Evolutionary conservation across 1,140 invertebrate genomes (phyloP), one percentile per base, ranked within the genome.

Genomic region (Tetraneura akinire): DNA sequence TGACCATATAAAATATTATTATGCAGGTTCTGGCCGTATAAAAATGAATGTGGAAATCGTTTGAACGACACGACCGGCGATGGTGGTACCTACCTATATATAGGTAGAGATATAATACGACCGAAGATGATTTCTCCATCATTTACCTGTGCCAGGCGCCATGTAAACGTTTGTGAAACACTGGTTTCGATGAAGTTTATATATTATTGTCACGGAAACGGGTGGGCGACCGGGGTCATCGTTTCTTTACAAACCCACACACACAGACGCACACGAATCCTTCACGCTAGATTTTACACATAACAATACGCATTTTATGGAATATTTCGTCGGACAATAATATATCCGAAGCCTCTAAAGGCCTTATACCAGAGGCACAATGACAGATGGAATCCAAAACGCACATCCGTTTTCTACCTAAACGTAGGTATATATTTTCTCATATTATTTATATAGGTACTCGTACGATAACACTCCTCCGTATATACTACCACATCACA

Each of bases 201-300:
- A 21, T 14, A 42, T 37, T 66, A 49, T 37, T 60, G 55, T 60
- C 55, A n/a, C 74, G 74, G 74, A 78, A 78, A 60, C 74, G 55
- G n/a, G 74, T 78, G 55, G 74, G 74, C 74, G 74, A n/a, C 74
- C 42, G 74, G 74, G 74, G 74, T 62, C 55, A 78, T 78, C 74
- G 68, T 71, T 71, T 68, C 21, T 71, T 10, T 23, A 6, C 18
- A 21, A 26, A 47, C 64, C 32, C 14, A 49, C 47, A 3, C 26
- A 71, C 68, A 21, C 23, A 70, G 42, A 9, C 23, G 29, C 23
- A 5, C 26, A 5, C 8, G 47, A 71, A 29, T 26, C 26, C 47
- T 49, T 71, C 47, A 29, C 66, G 68, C 45, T 16, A 49, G 68
- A 51, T 51, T 70, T 70, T 70, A 70, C 45, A 49, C 42, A 70